Conservation (phyloP, 1,140 invertebrate species). For the Antheraea pernyi region DNA sequence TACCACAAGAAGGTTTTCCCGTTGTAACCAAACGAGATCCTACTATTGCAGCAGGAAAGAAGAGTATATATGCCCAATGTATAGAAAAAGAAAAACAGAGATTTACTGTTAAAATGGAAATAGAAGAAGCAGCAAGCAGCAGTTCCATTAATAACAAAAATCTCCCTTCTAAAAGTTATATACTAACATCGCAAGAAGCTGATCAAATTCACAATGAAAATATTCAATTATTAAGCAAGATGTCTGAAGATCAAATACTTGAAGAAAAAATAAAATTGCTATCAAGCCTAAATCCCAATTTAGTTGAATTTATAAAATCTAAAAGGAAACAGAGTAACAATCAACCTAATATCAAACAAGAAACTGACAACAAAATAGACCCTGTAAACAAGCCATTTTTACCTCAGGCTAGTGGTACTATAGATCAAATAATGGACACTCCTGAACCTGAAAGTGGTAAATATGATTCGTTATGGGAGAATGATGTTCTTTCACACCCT, state of each 20-base stretch:
- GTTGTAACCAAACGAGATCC: conserved; percentile 42
- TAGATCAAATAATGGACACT: conserved; percentile 41
- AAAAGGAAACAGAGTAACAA: conserved; percentile 65
- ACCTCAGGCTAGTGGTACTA: neutral
- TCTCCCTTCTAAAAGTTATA: conserved; percentile 69
- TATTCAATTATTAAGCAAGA: conserved; percentile 82
- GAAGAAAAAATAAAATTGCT: conserved; percentile 85
- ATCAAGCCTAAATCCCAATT: conserved; percentile 82
- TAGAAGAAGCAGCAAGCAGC: conserved; percentile 43
- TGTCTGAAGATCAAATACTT: conserved; percentile 88
- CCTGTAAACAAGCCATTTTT: conserved; percentile 11
- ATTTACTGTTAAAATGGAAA: conserved; percentile 49
- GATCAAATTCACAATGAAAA: conserved; percentile 88
- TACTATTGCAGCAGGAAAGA: neutral
- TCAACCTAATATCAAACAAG: conserved; percentile 8
- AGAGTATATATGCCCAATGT: conserved; percentile 37
- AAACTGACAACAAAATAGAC: conserved; percentile 36
- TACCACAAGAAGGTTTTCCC: conserved; percentile 58
- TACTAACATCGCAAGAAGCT: conserved; percentile 79
- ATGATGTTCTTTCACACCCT: conserved; percentile 82
- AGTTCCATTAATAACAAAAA: conserved; percentile 33
- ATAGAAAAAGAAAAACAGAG: conserved; percentile 31
- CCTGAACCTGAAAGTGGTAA: conserved; percentile 3
- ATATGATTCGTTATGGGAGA: conserved; percentile 68
- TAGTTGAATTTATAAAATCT: conserved; percentile 84